A percentile compares a stretch with the other conserved stretches of the same genome.
Evolutionary conservation across 2,797 vertebrate species (phyloP).

Genomic region (Darevskia nairensis): DNA sequence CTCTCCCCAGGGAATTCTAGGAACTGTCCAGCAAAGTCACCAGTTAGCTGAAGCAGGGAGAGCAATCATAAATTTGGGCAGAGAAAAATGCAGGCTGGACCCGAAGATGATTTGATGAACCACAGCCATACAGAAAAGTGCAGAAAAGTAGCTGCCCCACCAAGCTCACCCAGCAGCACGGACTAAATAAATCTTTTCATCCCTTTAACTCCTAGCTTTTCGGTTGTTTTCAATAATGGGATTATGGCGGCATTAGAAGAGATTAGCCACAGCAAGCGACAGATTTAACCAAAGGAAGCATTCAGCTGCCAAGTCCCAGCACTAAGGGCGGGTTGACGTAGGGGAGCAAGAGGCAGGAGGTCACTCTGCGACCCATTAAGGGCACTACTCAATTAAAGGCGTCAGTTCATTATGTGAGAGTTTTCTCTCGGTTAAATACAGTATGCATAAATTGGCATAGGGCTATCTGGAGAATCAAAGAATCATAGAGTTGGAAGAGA

Average conservation of each 20-base stretch:
- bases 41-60: background rate
- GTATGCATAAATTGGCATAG: background rate
- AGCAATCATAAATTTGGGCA: background rate
- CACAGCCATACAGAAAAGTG: accelerated
- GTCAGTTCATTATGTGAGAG: background rate
- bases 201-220: slow-evolving; percentile 60
- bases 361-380: no score
- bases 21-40: no score
- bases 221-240: slow-evolving; percentile 69
- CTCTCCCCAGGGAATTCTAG: no score
- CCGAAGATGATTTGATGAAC: background rate
- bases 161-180: no score
- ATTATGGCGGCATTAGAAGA: slow-evolving; percentile 63
- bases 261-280: slow-evolving; percentile 52
- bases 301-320: background rate
- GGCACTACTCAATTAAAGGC: background rate
- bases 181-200: background rate
- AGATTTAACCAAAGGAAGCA: background rate
- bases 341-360: background rate
- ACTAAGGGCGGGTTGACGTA: background rate
- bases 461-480: background rate
- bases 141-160: background rate
- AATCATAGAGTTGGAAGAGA: no score
- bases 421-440: background rate
- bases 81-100: no score